Conservation (phyloP, 2,888 invertebrate species). For the Cinara cedri region DNA sequence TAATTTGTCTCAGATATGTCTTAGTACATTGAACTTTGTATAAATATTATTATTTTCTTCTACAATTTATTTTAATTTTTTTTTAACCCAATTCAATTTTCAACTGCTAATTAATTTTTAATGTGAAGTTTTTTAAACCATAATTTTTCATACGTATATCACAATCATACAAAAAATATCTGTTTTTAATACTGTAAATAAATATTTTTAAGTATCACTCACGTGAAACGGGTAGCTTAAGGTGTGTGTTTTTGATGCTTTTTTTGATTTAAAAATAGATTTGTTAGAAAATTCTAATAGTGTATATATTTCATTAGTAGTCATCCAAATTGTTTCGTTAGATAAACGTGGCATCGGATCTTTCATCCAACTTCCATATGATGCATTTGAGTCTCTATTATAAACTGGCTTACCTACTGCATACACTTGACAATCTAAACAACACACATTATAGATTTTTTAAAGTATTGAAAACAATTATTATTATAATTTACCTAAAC, state of each 20-base stretch:
- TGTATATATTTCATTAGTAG: slow-evolving; percentile 76
- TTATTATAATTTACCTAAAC: slow-evolving; percentile 63
- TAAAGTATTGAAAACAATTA: not conserved
- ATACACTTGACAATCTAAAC: slow-evolving; percentile 82
- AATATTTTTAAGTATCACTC: slow-evolving; percentile 53
- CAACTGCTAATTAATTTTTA: no score
- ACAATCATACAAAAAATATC: not conserved
- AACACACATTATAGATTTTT: not conserved
- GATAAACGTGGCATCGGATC: slow-evolving; percentile 70
- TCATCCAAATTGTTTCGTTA: slow-evolving; percentile 82
- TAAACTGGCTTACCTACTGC: slow-evolving; percentile 94
- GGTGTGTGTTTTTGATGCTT: slow-evolving; percentile 62
- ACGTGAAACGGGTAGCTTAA: slow-evolving; percentile 65
- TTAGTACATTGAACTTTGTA: no score
- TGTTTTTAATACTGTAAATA: no score
- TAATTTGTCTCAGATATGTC: no score
- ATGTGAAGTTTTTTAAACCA: not conserved
- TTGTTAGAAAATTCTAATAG: slow-evolving; percentile 81
- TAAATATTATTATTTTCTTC: no score
- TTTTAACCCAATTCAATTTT: no score
- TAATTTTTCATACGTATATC: not conserved
- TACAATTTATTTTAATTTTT: no score
- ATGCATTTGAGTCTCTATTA: slow-evolving; percentile 77
- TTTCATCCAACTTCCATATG: slow-evolving; percentile 68
- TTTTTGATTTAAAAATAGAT: slow-evolving; percentile 69